phyloP scores from a whole-genome alignment of 2,113 vertebrate genomes.

The Seriola rivoliana region DNA sequence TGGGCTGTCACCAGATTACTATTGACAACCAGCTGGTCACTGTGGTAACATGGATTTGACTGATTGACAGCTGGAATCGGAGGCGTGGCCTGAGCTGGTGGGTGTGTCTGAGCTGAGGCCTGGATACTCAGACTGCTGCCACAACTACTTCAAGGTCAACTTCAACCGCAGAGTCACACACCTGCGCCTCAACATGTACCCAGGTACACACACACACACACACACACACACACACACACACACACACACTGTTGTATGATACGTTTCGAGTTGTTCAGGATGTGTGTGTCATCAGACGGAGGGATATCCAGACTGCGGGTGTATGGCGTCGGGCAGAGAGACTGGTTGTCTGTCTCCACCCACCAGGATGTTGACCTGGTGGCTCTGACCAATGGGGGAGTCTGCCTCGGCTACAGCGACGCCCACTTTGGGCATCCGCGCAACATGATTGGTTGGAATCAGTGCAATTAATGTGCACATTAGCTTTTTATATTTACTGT shows the following conservation, averaged over 20 bases:
- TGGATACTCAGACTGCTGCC: constrained; percentile 82
- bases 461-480: background rate
- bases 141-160: constrained; percentile 84
- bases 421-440: constrained; percentile 90
- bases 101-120: constrained; percentile 80
- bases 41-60: background rate
- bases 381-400: constrained; percentile 86
- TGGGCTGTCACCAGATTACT: background rate
- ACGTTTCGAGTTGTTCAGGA: constrained; percentile 14
- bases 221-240: constrained; percentile 25
- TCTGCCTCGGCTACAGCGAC: constrained; percentile 89
- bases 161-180: constrained; percentile 85
- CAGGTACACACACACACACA: constrained; percentile 79
- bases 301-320: constrained; percentile 88
- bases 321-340: constrained; percentile 85
- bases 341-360: constrained; percentile 79
- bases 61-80: constrained; percentile 83
- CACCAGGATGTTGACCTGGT: constrained; percentile 84
- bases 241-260: constrained; percentile 75
- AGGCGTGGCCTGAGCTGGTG: constrained; percentile 84
- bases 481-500: background rate
- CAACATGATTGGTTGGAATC: constrained; percentile 88
- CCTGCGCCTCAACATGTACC: constrained; percentile 89
- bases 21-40: background rate
- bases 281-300: constrained; percentile 82